A percentile compares a stretch with the other conserved stretches of the same genome.
These are phyloP conservation scores for Paracanthobrama guichenoti DNA, from an alignment of 2,113 vertebrate species.

Conservation along the genomic window DNA sequence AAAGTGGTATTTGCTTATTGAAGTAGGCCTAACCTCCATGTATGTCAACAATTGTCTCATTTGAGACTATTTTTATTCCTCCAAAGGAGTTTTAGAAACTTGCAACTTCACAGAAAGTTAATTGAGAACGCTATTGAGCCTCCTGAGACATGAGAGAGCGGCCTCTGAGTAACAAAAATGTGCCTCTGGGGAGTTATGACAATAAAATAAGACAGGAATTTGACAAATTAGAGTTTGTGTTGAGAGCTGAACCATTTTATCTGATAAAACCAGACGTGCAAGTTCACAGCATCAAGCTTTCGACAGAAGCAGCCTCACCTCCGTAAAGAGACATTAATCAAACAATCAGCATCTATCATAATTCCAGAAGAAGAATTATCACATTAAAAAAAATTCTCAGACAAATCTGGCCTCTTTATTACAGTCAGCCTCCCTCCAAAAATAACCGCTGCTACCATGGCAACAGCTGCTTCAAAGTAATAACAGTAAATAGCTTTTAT, in stretches of 20 bases:
- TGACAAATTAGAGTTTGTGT: slow-evolving; percentile 25
- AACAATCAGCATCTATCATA: slow-evolving; percentile 20
- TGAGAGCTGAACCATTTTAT: background rate
- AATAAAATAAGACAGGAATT: background rate
- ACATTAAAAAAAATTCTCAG: slow-evolving; percentile 31
- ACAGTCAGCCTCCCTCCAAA: slow-evolving; percentile 36
- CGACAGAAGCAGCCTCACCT: slow-evolving; percentile 2
- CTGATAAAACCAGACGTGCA: background rate
- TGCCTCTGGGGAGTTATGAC: background rate
- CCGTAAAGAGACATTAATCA: slow-evolving; percentile 7
- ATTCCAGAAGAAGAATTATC: slow-evolving; percentile 32
- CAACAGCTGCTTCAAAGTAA: slow-evolving; percentile 43
- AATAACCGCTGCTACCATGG: slow-evolving; percentile 45
- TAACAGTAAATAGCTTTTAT: slow-evolving; percentile 38
- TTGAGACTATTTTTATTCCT: background rate
- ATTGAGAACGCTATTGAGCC: slow-evolving; percentile 3
- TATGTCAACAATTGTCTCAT: background rate
- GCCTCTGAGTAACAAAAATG: background rate
- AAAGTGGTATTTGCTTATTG: too few species aligned
- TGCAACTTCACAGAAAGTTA: background rate
- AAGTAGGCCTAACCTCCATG: background rate
- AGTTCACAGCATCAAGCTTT: background rate
- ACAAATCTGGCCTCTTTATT: slow-evolving; percentile 45
- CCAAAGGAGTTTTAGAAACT: background rate
- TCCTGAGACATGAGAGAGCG: slow-evolving; percentile 7